Evolutionary conservation across 2,113 vertebrate species (phyloP).

Genomic region (Aegotheles bennettii): DNA sequence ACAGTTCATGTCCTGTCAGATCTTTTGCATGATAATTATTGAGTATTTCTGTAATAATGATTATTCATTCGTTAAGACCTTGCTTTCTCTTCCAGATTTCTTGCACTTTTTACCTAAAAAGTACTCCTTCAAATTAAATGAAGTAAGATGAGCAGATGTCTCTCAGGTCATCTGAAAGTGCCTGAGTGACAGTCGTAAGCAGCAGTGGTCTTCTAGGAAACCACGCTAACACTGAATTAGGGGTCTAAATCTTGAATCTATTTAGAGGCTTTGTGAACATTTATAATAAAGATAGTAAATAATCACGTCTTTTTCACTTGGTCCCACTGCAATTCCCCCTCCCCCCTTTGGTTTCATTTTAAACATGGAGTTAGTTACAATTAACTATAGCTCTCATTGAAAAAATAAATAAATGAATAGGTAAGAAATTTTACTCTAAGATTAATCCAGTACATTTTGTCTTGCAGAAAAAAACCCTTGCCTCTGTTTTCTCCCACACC

Average conservation of each 20-base stretch:
- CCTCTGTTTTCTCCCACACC: neutral
- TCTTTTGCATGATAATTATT: neutral
- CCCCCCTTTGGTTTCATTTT: neutral
- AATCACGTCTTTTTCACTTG: neutral
- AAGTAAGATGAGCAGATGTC: neutral
- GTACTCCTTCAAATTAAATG: neutral
- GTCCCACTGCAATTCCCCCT: neutral
- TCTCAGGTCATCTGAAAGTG: neutral
- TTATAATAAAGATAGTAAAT: neutral
- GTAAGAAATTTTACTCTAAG: neutral
- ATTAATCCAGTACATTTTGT: neutral
- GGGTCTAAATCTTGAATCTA: neutral
- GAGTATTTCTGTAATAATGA: neutral
- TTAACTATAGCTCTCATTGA: neutral
- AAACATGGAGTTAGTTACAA: neutral
- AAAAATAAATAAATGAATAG: neutral
- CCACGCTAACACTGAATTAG: neutral
- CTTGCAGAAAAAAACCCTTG: neutral
- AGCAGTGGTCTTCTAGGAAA: neutral
- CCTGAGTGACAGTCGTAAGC: neutral
- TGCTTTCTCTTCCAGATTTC: neutral
- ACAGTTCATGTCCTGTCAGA: constrained; percentile 16
- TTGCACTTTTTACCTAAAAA: neutral
- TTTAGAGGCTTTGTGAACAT: neutral
- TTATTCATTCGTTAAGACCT: neutral